Base-by-base conservation (phyloP, 2,113 vertebrate species). In the Hystrix brachyura region DNA sequence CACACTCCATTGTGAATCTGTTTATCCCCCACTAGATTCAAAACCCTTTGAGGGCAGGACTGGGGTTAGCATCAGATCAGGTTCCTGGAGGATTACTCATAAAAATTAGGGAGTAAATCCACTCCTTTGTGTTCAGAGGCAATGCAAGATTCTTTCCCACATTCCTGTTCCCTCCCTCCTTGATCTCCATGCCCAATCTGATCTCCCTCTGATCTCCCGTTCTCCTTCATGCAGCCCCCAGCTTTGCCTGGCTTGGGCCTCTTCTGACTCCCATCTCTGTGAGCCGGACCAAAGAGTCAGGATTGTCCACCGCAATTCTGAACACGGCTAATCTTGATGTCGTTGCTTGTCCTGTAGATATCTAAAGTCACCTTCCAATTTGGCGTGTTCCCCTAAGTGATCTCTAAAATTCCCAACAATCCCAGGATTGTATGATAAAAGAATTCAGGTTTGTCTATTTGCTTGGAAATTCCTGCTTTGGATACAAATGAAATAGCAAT, bases 351-450 rank as follows among this genome's bases (percentile, higher is more conserved):
- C 95, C 90, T 97, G 83, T 62, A 23, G 62, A 13, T 93, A 95
- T n/a, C 92, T 89, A 84, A 88, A 43, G 59, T 57, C 29, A 27
- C n/a, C 94, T 96, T 79, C 38, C 46, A 93, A 55, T 76, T 89
- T 67, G 95, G 32, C 84, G 55, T 13, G 27, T 78, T 59, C 67
- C 86, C 69, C 60, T 87, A 53, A 96, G 62, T 69, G 90, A 82
- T 93, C 93, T 95, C 80, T 59, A 59, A 82, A 87, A 87, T 81
- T 55, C 88, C 59, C 57, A 93, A 91, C 95, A 95, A 94, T 96
- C 95, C 94, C 90, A 84, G 60, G 95, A 95, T 92, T 90, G 64
- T 57, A 38, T 89, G 38, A 97, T 90, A 95, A 94, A 97, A 95
- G 86, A 93, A 91, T 94, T 87, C 21, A 38, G 15, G 11, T 78